Conservation (phyloP, 2,888 invertebrate species). For the Nasonovia ribisnigri region DNA sequence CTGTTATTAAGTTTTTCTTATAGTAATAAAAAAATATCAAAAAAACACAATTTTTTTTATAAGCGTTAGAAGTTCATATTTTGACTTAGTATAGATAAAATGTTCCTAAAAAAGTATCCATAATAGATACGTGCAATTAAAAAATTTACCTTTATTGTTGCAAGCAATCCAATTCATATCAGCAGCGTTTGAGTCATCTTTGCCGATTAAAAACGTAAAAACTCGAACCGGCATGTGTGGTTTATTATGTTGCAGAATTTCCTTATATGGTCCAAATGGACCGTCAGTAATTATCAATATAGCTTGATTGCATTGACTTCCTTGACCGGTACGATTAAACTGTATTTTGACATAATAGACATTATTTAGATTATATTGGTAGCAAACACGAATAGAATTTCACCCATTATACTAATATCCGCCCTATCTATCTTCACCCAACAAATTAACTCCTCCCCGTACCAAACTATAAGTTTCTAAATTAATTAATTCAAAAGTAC, state of each 20-base stretch:
- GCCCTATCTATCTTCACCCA: neutral
- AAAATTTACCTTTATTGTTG: slow-evolving; percentile 87
- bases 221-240: slow-evolving; percentile 94
- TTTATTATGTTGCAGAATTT: slow-evolving; percentile 71
- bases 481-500: slow-evolving; percentile 72
- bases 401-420: slow-evolving; percentile 26
- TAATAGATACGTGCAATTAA: neutral
- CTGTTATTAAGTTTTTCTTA: neutral
- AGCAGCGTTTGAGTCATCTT: slow-evolving; percentile 87
- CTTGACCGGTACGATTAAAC: slow-evolving; percentile 87
- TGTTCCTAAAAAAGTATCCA: too few relatives aligned
- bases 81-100: neutral
- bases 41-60: neutral
- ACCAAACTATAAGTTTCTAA: slow-evolving; percentile 63
- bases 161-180: slow-evolving; percentile 97
- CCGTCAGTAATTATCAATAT: slow-evolving; percentile 98
- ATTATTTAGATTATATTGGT: neutral
- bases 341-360: slow-evolving; percentile 70
- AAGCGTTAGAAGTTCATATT: neutral
- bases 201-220: slow-evolving; percentile 95
- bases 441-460: slow-evolving; percentile 10
- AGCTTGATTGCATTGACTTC: slow-evolving; percentile 97
- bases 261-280: slow-evolving; percentile 71
- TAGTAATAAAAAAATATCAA: neutral
- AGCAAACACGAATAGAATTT: slow-evolving; percentile 18